A percentile compares a stretch with the other conserved stretches of the same genome.
Evolutionary conservation across 2,888 invertebrate genomes (phyloP).

Genomic region (Pasiphila rectangulata): DNA sequence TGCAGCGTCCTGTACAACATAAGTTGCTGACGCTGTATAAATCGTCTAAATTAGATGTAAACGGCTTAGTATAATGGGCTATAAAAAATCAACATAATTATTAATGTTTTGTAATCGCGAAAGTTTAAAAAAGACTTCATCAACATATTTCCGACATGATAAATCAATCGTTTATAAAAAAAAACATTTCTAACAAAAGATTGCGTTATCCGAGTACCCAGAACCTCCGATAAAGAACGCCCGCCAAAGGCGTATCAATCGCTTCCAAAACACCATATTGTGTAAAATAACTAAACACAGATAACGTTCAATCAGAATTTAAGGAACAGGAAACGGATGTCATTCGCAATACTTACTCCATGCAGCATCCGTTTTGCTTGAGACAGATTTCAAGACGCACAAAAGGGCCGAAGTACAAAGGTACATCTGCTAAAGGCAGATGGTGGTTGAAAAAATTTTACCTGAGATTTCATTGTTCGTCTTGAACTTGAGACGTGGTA

Average conservation of each 20-base stretch:
- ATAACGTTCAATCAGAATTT: conserved; percentile 14
- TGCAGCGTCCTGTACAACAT: too few relatives aligned
- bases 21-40: too few relatives aligned
- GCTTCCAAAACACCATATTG: conserved; percentile 8
- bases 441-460: conserved; percentile 66
- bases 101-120: too few relatives aligned
- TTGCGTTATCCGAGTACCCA: conserved; percentile 10
- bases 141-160: too few relatives aligned
- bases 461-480: conserved; percentile 56
- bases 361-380: conserved; percentile 18
- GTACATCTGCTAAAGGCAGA: conserved; percentile 72
- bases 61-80: too few relatives aligned
- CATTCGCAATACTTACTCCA: conserved; percentile 51
- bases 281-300: conserved; percentile 5
- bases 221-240: conserved; percentile 15
- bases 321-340: conserved; percentile 38
- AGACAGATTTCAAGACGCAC: conserved; percentile 19
- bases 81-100: too few relatives aligned
- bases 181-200: neutral
- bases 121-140: too few relatives aligned
- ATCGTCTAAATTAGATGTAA: too few relatives aligned
- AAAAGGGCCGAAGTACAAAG: conserved; percentile 44
- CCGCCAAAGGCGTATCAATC: conserved; percentile 20
- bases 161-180: too few relatives aligned
- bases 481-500: conserved; percentile 53